Conservation (phyloP, 2,888 invertebrate species). For the Icerya purchasi region DNA sequence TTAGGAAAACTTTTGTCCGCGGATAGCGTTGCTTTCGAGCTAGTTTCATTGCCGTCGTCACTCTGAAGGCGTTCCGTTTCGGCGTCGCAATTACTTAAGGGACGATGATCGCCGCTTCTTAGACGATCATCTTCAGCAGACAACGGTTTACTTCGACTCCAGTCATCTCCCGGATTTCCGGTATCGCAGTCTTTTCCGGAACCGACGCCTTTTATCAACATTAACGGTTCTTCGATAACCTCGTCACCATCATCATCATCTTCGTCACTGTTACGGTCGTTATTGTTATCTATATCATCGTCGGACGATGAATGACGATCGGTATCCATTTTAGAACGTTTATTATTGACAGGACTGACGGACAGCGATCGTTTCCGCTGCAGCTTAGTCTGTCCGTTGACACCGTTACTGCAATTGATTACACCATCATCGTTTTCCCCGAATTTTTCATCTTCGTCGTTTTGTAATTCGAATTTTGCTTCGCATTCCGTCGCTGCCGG, state of each 20-base stretch:
- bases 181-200: conserved; percentile 48
- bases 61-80: neutral
- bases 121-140: too few species aligned
- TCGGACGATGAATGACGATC: neutral
- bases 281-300: neutral
- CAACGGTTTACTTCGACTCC: conserved; percentile 2
- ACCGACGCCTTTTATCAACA: conserved; percentile 49
- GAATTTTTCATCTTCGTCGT: too few species aligned
- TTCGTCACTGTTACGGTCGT: conserved; percentile 42
- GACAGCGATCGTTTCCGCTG: too few species aligned
- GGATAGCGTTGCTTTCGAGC: neutral
- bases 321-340: neutral
- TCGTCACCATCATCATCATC: conserved; percentile 32
- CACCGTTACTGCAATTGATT: too few species aligned
- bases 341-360: neutral
- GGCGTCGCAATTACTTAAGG: neutral
- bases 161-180: conserved; percentile 35
- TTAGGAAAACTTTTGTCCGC: neutral
- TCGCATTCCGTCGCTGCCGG: too few species aligned
- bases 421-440: too few species aligned
- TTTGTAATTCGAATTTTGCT: too few species aligned
- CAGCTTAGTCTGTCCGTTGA: too few species aligned
- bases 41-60: neutral
- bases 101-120: too few species aligned
- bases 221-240: conserved; percentile 46